These are phyloP conservation scores for Ciconia nigra DNA, from an alignment of 2,797 vertebrate species.

Conservation along the genomic window DNA sequence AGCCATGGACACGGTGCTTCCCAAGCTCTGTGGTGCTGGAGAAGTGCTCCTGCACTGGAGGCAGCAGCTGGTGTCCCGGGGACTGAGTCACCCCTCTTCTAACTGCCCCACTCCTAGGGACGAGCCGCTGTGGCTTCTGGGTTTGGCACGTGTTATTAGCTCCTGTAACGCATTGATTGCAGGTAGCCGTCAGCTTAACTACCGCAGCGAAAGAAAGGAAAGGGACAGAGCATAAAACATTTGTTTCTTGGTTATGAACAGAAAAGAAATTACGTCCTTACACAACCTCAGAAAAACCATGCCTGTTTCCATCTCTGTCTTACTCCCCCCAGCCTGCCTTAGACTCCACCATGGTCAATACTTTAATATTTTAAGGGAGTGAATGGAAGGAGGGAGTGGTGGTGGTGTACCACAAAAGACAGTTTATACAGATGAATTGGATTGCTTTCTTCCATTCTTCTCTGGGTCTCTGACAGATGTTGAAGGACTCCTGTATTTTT, in stretches of 20 bases:
- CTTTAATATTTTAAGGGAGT: not conserved
- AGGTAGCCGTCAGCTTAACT: not conserved
- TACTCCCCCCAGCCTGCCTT: not conserved
- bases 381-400: not conserved
- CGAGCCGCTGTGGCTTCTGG: not conserved
- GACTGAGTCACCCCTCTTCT: not conserved
- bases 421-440: not conserved
- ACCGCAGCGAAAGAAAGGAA: not conserved
- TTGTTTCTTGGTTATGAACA: not conserved
- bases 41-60: not conserved
- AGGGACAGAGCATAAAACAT: not conserved
- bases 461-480: not conserved
- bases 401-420: not conserved
- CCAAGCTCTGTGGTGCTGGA: not conserved
- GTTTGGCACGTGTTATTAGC: not conserved
- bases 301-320: not conserved
- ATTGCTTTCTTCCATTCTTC: not conserved
- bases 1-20: not conserved
- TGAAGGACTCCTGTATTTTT: conserved; percentile 14
- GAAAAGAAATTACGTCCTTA: not conserved
- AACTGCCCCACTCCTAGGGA: not conserved
- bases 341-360: not conserved
- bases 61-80: not conserved
- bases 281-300: not conserved
- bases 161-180: not conserved